Conservation (phyloP, 2,797 vertebrate genomes). For the Arremon aurantiirostris region DNA sequence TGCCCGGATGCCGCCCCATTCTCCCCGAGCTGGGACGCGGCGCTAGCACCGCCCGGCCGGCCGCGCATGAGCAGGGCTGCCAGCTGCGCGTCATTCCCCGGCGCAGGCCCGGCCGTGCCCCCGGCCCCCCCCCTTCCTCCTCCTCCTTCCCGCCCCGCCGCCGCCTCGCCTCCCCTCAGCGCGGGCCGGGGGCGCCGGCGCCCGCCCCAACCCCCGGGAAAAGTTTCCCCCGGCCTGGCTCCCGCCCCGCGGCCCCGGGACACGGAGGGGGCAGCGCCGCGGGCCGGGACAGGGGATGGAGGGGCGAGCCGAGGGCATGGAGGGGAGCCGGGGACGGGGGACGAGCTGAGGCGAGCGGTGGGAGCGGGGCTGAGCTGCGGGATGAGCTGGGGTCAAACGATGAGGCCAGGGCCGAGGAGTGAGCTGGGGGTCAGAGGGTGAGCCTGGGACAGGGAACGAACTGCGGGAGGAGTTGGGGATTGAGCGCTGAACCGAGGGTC, state of each 20-base stretch:
- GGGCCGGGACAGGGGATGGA: neutral
- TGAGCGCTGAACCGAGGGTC: neutral
- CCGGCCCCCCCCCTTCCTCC: neutral
- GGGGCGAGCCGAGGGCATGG: neutral
- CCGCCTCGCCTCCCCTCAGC: neutral
- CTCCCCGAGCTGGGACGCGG: constrained; percentile 42
- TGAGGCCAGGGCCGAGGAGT: neutral
- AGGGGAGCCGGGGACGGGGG: neutral
- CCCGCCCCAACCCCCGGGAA: neutral
- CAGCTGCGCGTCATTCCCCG: constrained; percentile 64
- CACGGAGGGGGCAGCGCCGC: neutral
- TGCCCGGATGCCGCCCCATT: constrained; percentile 51
- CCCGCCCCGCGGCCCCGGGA: neutral
- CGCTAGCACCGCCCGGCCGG: constrained; percentile 62
- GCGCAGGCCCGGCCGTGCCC: constrained; percentile 60
- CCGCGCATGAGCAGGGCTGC: constrained; percentile 66
- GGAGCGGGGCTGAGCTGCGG: rapidly evolving
- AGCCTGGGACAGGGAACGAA: neutral
- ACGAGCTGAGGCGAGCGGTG: neutral
- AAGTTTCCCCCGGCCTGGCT: neutral
- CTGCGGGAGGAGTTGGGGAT: neutral
- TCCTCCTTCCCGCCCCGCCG: neutral
- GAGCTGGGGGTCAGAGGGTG: neutral
- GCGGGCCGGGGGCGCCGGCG: neutral
- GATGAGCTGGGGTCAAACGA: neutral